phyloP scores from a whole-genome alignment of 2,888 invertebrate genomes.

The Morpho deidamia region DNA sequence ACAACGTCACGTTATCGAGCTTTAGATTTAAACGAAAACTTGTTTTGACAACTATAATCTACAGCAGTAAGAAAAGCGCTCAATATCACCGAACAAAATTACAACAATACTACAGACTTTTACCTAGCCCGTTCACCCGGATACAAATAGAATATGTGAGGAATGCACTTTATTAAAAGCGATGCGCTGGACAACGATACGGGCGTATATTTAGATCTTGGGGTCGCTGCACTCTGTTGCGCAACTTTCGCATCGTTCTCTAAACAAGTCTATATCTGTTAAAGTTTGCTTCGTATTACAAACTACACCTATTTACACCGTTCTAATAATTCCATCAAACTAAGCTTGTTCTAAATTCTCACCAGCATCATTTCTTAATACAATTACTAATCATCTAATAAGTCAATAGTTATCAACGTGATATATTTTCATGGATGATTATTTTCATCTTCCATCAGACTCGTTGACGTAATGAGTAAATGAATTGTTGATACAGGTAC shows the following conservation, averaged over 20 bases:
- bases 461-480: conserved; percentile 41
- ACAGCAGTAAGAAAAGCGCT: conserved; percentile 3
- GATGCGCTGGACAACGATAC: conserved; percentile 54
- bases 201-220: conserved; percentile 51
- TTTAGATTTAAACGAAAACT: conserved; percentile 2
- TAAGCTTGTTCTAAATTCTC: background rate
- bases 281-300: background rate
- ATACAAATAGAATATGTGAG: conserved; percentile 53
- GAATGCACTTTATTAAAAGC: conserved; percentile 61
- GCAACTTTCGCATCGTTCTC: conserved; percentile 37
- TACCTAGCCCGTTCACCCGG: conserved; percentile 13
- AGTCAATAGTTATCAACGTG: conserved; percentile 15
- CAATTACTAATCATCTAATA: conserved; percentile 14
- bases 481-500: conserved; percentile 76
- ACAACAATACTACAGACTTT: too few relatives aligned
- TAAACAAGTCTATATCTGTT: conserved; percentile 19
- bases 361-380: background rate
- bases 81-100: conserved; percentile 5
- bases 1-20: conserved; percentile 1
- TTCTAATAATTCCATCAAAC: background rate
- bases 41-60: conserved; percentile 13
- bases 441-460: conserved; percentile 23
- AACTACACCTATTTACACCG: background rate
- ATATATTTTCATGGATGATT: too few relatives aligned
- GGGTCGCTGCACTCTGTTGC: conserved; percentile 65